Evolutionary conservation across 2,888 invertebrate genomes (phyloP), one percentile per base, ranked within the genome.

Genomic region (Nysson spinosus): DNA sequence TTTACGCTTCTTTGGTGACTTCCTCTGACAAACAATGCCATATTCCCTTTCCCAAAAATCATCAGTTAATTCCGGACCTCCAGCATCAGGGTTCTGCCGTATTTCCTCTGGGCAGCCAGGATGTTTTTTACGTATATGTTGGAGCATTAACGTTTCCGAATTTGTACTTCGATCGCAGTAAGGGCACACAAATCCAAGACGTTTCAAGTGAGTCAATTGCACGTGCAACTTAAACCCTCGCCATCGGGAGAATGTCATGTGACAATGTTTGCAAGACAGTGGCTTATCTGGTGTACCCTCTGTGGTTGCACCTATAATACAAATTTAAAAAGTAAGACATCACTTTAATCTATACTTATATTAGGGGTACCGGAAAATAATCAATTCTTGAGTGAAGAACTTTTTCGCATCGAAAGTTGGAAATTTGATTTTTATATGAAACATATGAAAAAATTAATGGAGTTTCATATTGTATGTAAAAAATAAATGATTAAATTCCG

Each of bases 11-110:
- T 39, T 79, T 9, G 55, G 20, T 1, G 47, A 55, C 1, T 69
- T 75, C 2, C 54, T 65, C 0, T 80, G 72, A 0, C 63, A 49
- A 0, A 72, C 39, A 0, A 86, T 34, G 0, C 83, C 84, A 42
- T 86, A 87, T 47, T 87, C 85, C 5, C 79, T 80, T 30, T 74
- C 75, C 87, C 86, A 86, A 47, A 86, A 85, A 6, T 84, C 84
- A 7, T 80, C 67, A 0, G 69, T 79, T n/a, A 86, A 57, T 22
- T 83, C 81, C 0, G 72, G 72, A 0, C 71, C 72, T 9, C 70
- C 72, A 0, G 69, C 69, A 0, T 67, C 66, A 2, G 80, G 77
- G 77, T 87, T 87, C 0, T 58, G 61, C 2, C 81, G 22, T 0
- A 85, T 65, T 2, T 74, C 78, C 6, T 82, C 82, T 0, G 61